Base-by-base conservation (phyloP, 2,888 invertebrate genomes). In the Meganola albula region DNA sequence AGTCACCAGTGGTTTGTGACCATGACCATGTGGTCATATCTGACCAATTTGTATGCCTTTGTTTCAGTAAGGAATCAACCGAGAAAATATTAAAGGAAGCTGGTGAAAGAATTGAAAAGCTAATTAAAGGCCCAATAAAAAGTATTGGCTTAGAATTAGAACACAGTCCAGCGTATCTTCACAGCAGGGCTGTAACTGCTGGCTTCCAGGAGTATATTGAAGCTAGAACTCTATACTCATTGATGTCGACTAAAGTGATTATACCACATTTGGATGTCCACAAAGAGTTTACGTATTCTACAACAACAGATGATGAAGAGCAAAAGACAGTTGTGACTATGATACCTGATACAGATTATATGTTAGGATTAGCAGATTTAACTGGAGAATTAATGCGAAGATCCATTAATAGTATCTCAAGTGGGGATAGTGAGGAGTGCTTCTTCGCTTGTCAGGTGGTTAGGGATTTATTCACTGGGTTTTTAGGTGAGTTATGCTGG, bases 301-400 rank as follows among this genome's bases (percentile, higher is more conserved):
- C 71, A 1, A 55, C 53, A 9, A 53, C 47, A 10, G 49, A 48
- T 2, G 49, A 48, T 2, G 55, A 62, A 5, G 55, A 53, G 7
- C 64, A 69, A 9, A 60, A 61, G 24, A 55, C 37, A 22, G 46
- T 84, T 2, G 52, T 58, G 1, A 74, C 83, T 3, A 44, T 73
- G 53, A 40, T 90, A 4, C 74, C 87, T 9, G 84, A 86, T 2
- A 62, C 64, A 10, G 90, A 90, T 47, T 90, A 88, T 27, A 85
- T 97, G 61, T 74, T 97, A 22, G 97, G 97, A 0, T 72, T 97
- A 18, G 92, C 93, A 0, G 97, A 97, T 76, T 84, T 96, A 13
- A 95, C 95, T 0, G 97, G 97, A 0, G 97, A 97, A 71, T 69
- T 97, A 24, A 97, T 97, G 97, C 87, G 97, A 28, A 90, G 92